phyloP scores from a whole-genome alignment of 2,888 invertebrate species.

The Campaea margaritaria region DNA sequence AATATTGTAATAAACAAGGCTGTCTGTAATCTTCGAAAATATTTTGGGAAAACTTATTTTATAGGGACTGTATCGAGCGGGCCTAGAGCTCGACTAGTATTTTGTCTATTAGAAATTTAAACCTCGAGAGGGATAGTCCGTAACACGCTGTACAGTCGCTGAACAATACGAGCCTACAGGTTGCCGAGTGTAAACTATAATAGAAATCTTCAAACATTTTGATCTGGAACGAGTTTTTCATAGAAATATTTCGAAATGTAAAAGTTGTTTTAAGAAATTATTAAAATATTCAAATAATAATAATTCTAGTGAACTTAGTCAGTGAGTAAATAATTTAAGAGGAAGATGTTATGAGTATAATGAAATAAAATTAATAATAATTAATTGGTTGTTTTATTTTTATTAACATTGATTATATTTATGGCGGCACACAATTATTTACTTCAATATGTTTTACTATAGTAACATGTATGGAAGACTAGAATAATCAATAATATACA shows the following conservation, averaged over 20 bases:
- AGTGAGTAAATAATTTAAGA: slow-evolving; percentile 77
- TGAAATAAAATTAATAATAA: slow-evolving; percentile 77
- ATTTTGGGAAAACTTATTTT: slow-evolving; percentile 57
- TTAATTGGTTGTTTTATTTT: slow-evolving; percentile 41
- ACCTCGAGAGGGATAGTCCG: slow-evolving; percentile 15
- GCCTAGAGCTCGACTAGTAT: slow-evolving; percentile 48
- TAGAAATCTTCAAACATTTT: slow-evolving; percentile 62
- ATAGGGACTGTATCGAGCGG: slow-evolving; percentile 43
- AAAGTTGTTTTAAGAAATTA: slow-evolving; percentile 78
- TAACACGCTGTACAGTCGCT: slow-evolving; percentile 40
- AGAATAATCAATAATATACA: slow-evolving; percentile 15
- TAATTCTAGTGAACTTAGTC: slow-evolving; percentile 81
- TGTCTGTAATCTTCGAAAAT: slow-evolving; percentile 48
- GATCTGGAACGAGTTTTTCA: slow-evolving; percentile 75
- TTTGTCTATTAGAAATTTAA: slow-evolving; percentile 43
- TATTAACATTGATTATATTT: slow-evolving; percentile 7
- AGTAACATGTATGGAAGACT: slow-evolving; percentile 15
- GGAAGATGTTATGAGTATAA: slow-evolving; percentile 83
- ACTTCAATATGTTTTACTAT: neutral
- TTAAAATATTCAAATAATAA: slow-evolving; percentile 78
- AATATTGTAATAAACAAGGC: slow-evolving; percentile 52
- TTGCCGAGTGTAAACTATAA: slow-evolving; percentile 50
- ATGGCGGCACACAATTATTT: neutral
- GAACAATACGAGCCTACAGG: slow-evolving; percentile 50
- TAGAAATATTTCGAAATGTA: slow-evolving; percentile 74